Evolutionary conservation across 1,140 invertebrate species (phyloP).

Genomic region (Bombus vancouverensis): DNA sequence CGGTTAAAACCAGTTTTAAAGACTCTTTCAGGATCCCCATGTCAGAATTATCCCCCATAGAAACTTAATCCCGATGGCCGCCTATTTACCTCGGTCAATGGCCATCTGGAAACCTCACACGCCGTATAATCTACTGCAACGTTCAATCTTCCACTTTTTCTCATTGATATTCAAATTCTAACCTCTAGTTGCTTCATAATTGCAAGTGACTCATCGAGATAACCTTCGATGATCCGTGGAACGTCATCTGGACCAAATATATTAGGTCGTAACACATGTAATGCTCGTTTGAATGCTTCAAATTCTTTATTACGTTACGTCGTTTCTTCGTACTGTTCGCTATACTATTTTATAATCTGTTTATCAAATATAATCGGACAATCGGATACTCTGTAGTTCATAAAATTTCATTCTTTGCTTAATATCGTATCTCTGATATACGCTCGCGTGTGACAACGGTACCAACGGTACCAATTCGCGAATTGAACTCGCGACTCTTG

Average conservation of each 20-base stretch:
- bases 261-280: neutral
- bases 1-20: constrained; percentile 2
- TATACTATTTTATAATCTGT: too few relatives aligned
- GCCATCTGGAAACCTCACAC: constrained; percentile 17
- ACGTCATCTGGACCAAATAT: neutral
- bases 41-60: neutral
- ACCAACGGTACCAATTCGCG: too few relatives aligned
- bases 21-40: neutral
- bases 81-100: constrained; percentile 7
- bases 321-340: too few relatives aligned
- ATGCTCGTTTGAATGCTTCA: neutral
- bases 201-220: constrained; percentile 8
- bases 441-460: too few relatives aligned
- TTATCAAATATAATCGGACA: too few relatives aligned
- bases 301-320: neutral
- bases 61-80: neutral
- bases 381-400: too few relatives aligned
- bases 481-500: too few relatives aligned
- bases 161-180: constrained; percentile 18
- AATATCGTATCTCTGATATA: too few relatives aligned
- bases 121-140: neutral
- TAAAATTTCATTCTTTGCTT: too few relatives aligned
- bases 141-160: neutral
- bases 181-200: neutral
- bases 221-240: neutral